Evolutionary conservation across 2,888 invertebrate species (phyloP), one percentile per base, ranked within the genome.

Genomic region (Therioaphis trifolii): DNA sequence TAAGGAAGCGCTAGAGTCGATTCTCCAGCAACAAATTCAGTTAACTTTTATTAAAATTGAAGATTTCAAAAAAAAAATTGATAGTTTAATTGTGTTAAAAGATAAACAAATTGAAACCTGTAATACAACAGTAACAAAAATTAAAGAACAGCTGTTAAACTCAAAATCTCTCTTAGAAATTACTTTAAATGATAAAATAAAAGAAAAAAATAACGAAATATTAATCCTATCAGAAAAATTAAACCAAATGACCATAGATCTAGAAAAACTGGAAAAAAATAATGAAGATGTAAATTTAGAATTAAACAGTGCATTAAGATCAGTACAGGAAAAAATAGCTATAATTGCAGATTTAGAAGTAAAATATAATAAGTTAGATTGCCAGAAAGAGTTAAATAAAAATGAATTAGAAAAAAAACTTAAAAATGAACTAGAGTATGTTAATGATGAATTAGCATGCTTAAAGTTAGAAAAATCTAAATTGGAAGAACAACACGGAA

Each of bases 351-450:
- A 80, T 58, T 68, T 85, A 27, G 79, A 85, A 43, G 61, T 66
- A 35, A 84, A 84, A 72, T 80, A 77, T 49, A 43, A 52, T 21
- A 79, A 85, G 63, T 79, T 85, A 52, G 63, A 82, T 61, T 49
- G 24, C 18, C 35, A 35, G 63, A 49, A 82, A 40, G 12, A 72
- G 35, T 52, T 74, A 21, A 66, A 35, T 72, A 82, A 12, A 63
- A 82, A 74, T 63, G 52, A 82, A 82, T 49, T 82, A 40, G 82
- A 82, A 74, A 82, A 82, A 24, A 40, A 82, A 63, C 46, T 74
- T 24, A n/a, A 49, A 0, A 14, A 14, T 29, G 21, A 82, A 74
- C 46, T 82, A 0, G 74, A 63, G n/a, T 35, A 5, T 49, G 18
- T 74, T 24, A 74, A 74, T 35, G 40, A 82, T 52, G 74, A 82